Evolutionary conservation across 2,797 vertebrate genomes (phyloP), one percentile per base, ranked within the genome.

Genomic region (Gymnocypris eckloni): DNA sequence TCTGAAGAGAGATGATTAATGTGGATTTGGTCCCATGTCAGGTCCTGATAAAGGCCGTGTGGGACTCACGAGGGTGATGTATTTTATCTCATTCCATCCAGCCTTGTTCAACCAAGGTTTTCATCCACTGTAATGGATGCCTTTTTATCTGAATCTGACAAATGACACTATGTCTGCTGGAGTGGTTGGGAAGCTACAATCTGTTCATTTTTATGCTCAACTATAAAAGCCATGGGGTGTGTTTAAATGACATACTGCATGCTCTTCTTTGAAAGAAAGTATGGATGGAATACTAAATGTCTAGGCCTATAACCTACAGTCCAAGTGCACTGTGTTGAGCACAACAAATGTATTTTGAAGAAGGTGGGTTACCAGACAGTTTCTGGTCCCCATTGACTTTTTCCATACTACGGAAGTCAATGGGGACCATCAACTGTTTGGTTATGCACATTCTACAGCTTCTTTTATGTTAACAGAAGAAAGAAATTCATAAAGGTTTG

Each of bases 1-100:
- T 39, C 81, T 83, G 18, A 78, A 82, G 81, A 52, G 43, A 54
- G 33, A n/a, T 2, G 71, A 88, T 85, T 79, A 85, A 85, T 72
- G 56, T 41, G 43, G 72, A 85, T 76, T 87, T 85, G 6, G 22
- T 28, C n/a, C n/a, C 5, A 4, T 48, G 41, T 75, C 54, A 16
- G 70, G 25, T 75, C 64, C 15, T 69, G 76, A 59, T 77, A 59
- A 81, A 71, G 11, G 70, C 70, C 77, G 70, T 20, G 67, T 41
- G 54, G 64, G 25, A 67, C 4, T 61, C 11, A 11, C 2, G 37
- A 33, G 37, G 69, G 33, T 64, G 48, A 77, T 71, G 10, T 61
- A 66, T 72, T 72, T 59, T 2, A 61, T 61, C 81, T 73, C 25
- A 2, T 43, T 82, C 22, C 15, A 56, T 56, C 52, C 22, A 82